Evolutionary conservation across 2,797 vertebrate genomes (phyloP), one percentile per base, ranked within the genome.

Genomic region (Sebastes vulpes): DNA sequence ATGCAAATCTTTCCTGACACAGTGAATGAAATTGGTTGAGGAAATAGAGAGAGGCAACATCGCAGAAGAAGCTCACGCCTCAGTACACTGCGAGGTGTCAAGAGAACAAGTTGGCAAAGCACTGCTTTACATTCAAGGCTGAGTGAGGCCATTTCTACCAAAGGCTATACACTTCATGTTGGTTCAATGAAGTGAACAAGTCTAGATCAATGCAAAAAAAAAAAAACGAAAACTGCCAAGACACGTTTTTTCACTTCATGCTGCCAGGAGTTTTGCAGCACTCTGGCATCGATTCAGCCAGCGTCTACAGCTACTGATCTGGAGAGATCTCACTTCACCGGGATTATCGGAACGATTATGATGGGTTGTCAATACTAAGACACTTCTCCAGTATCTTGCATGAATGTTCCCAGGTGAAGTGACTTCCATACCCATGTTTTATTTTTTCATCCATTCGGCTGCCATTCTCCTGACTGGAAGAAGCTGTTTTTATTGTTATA

Each of bases 81-180:
- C 71, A 71, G 70, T 79, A 28, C 75, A 56, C 84, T 59, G 73
- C 53, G 50, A 76, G 73, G 82, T 85, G 86, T 81, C 74, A 20
- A 10, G 76, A 83, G 79, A 85, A 56, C 48, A 20, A 74, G 68
- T 35, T 69, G 66, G 78, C 71, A 81, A 79, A 85, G 78, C 65
- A 56, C 81, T 85, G 71, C 76, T 92, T 91, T 92, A 86, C 76
- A 89, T 93, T 91, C 81, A 84, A 68, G 76, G 81, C 86, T 78
- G 83, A 81, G 80, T 71, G 81, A 12, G 69, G 58, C 77, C 70
- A 20, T 85, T 87, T 80, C 75, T 78, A 60, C 75, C 84, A 84
- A 79, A 89, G 84, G 85, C 89, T 88, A 85, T 74, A 78, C 75
- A 80, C 84, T 85, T 86, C 81, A 80, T 82, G 86, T 90, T 81